Conservation (phyloP, 2,113 vertebrate genomes). For the Bos indicus region DNA sequence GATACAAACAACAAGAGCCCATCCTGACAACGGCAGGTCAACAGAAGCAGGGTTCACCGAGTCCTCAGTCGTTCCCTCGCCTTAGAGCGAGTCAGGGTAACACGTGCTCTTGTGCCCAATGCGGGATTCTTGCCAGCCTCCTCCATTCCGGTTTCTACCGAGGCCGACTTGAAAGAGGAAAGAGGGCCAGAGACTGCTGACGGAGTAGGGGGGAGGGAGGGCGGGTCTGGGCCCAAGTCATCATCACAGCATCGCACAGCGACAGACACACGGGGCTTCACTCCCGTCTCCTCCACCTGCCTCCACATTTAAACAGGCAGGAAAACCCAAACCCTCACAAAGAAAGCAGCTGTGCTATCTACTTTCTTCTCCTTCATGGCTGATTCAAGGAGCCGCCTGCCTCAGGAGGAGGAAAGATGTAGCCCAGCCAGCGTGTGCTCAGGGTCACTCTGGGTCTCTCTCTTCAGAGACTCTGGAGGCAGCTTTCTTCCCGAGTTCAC, state of each 20-base stretch:
- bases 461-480: background rate
- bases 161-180: background rate
- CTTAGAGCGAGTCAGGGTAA: background rate
- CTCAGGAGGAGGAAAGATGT: background rate
- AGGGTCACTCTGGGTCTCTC: background rate
- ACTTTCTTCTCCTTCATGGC: background rate
- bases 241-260: rapidly evolving
- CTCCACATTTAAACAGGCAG: background rate
- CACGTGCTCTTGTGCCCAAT: background rate
- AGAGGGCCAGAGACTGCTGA: rapidly evolving
- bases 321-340: background rate
- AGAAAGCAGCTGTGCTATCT: background rate
- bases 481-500: background rate
- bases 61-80: rapidly evolving
- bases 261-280: background rate
- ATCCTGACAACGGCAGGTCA: background rate
- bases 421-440: background rate
- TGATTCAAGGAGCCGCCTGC: background rate
- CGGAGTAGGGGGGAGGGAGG: rapidly evolving
- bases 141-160: background rate
- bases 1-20: background rate
- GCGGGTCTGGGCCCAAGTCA: background rate
- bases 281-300: background rate
- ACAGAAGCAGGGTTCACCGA: background rate
- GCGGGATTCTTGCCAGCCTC: background rate